Conservation (phyloP, 2,797 vertebrate genomes). For the Pelobates cultripes region DNA sequence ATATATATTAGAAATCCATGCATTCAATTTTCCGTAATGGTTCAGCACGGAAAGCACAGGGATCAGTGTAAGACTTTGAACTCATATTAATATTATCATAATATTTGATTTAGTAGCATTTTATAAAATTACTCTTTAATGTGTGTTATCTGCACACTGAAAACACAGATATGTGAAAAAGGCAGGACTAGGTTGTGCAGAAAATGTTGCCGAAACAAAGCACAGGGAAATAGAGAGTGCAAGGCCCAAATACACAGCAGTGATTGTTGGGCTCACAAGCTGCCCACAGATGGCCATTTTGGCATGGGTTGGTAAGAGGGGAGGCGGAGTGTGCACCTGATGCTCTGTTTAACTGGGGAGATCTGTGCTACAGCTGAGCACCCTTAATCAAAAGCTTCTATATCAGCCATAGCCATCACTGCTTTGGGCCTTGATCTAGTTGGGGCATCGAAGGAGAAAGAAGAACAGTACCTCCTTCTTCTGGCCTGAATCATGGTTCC, state of each 20-base stretch:
- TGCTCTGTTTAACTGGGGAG: slow-evolving; percentile 27
- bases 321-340: slow-evolving; percentile 38
- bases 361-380: slow-evolving; percentile 40
- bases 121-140: too few relatives aligned
- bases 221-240: not conserved
- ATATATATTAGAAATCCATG: too few relatives aligned
- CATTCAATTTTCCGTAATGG: too few relatives aligned
- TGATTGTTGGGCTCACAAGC: slow-evolving; percentile 20
- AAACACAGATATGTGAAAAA: not conserved
- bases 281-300: slow-evolving; percentile 30
- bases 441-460: slow-evolving; percentile 37
- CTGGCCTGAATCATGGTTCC: not conserved
- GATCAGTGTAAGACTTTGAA: too few relatives aligned
- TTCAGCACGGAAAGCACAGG: too few relatives aligned
- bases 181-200: not conserved
- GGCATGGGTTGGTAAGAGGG: slow-evolving; percentile 26
- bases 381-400: not conserved
- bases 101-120: too few relatives aligned
- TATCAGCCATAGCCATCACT: slow-evolving; percentile 22
- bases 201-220: not conserved
- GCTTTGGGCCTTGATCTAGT: slow-evolving; percentile 7
- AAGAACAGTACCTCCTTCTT: not conserved
- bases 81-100: too few relatives aligned
- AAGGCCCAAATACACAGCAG: slow-evolving; percentile 14
- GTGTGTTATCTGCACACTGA: too few relatives aligned